Evolutionary conservation across 2,888 invertebrate genomes (phyloP), one percentile per base, ranked within the genome.

Genomic region (Beris chalybata): DNA sequence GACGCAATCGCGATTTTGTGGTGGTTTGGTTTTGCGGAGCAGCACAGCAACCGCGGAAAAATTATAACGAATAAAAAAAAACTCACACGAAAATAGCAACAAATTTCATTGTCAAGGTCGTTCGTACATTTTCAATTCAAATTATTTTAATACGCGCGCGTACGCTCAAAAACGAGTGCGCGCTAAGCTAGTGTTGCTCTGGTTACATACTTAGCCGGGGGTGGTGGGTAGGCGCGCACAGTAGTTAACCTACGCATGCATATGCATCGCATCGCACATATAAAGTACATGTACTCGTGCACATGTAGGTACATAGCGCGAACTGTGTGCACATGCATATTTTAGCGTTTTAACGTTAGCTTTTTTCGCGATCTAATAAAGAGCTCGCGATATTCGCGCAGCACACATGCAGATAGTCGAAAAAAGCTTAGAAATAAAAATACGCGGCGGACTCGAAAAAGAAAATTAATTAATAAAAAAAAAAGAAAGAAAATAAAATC

Each of bases 71-170:
- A n/a, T n/a, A 22, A 22, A 22, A 22, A 22, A 22, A 22, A 22
- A 22, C 22, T 22, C 22, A 2, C 3, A 22, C 3, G 3, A 22
- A 22, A 22, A 22, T 22, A 22, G 22, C 22, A 22, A 22, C 22
- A 72, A 71, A 71, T 70, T 72, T 72, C 72, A 72, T 69, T 72
- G 71, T 70, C 72, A 72, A 72, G 72, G 72, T 72, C 72, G 70
- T 71, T 44, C 67, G 66, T 54, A 29, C 48, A 50, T 48, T 48
- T 38, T 48, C n/a, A 30, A 56, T 53, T 15, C 1, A 29, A 29
- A 15, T 52, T 7, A 22, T 22, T 22, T 22, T 22, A 22, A 22
- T 55, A 45, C 47, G 55, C 64, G 48, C 64, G 48, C 56, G 56
- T 58, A 29, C 30, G 59, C 56, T 59, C 48, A 32, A 31, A 31